A percentile compares a stretch with the other conserved stretches of the same genome.
phyloP scores from a whole-genome alignment of 2,888 invertebrate genomes.

The Parnassius glacialis region DNA sequence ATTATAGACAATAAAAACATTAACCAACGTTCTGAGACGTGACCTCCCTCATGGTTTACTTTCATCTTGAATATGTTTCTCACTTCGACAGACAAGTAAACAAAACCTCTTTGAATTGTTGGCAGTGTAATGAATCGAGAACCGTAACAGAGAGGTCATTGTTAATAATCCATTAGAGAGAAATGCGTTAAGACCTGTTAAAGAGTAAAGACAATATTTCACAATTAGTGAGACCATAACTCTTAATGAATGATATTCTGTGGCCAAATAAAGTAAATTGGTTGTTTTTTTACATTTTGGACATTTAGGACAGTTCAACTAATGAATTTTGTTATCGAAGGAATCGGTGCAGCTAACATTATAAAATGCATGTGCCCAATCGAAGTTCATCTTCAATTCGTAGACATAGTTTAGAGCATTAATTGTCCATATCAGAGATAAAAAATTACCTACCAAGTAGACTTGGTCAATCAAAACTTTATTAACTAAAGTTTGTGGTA shows the following conservation, averaged over 20 bases:
- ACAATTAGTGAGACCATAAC: conserved; percentile 18
- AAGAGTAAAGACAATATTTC: conserved; percentile 7
- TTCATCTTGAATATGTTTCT: conserved; percentile 36
- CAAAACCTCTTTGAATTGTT: conserved; percentile 34
- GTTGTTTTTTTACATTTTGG: conserved; percentile 16
- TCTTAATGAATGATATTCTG: conserved; percentile 18
- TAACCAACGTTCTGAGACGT: conserved; percentile 42
- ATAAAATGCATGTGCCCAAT: conserved; percentile 11
- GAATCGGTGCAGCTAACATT: conserved; percentile 9
- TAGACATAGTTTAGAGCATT: conserved; percentile 14
- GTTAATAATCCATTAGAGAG: conserved; percentile 1
- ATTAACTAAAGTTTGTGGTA: too few relatives aligned
- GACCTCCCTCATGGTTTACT: conserved; percentile 43
- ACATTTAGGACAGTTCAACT: conserved; percentile 15
- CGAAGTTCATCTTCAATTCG: conserved; percentile 20
- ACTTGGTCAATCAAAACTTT: too few relatives aligned
- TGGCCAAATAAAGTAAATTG: conserved; percentile 13
- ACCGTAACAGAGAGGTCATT: conserved; percentile 25
- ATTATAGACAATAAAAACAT: conserved; percentile 45
- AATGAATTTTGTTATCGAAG: conserved; percentile 8
- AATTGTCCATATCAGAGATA: conserved; percentile 14
- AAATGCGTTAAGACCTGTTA: background rate
- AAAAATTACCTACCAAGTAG: conserved; percentile 1
- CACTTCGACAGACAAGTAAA: conserved; percentile 44
- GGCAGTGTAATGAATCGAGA: conserved; percentile 10